Evolutionary conservation across 2,797 vertebrate genomes (phyloP).

Genomic region (Steatocranus sp.): DNA sequence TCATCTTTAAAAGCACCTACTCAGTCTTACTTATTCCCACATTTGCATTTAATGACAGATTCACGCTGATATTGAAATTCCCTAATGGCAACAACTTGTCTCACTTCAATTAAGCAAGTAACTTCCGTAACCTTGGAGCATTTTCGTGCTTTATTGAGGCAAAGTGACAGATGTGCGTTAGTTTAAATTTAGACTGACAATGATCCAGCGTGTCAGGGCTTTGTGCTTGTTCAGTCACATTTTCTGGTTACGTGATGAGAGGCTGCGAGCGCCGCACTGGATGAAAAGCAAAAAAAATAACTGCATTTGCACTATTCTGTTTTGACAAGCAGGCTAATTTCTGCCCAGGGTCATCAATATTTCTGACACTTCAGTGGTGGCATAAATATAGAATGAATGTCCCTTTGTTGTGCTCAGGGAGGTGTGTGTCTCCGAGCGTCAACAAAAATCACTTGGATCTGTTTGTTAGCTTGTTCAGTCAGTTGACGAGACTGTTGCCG

Average conservation of each 20-base stretch:
- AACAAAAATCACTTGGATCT: conserved; percentile 59
- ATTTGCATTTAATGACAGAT: conserved; percentile 30
- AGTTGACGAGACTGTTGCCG: conserved; percentile 34
- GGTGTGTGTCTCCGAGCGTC: conserved; percentile 53
- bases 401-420: conserved; percentile 66
- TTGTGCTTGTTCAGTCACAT: conserved; percentile 57
- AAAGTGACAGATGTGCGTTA: conserved; percentile 53
- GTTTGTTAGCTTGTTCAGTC: conserved; percentile 62
- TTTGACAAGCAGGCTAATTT: conserved; percentile 70
- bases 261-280: conserved; percentile 17
- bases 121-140: conserved; percentile 49
- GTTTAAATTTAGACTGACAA: conserved; percentile 67
- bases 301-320: conserved; percentile 49
- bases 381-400: conserved; percentile 65
- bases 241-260: conserved; percentile 43
- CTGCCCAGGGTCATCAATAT: conserved; percentile 71
- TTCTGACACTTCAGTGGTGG: conserved; percentile 63
- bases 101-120: conserved; percentile 45
- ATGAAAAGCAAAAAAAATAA: conserved; percentile 13
- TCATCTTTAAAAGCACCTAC: conserved; percentile 1
- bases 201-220: conserved; percentile 45
- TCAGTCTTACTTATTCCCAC: neutral
- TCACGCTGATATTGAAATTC: conserved; percentile 13
- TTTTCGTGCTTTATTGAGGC: conserved; percentile 30
- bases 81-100: conserved; percentile 43